phyloP scores from a whole-genome alignment of 37 sponge, comb jelly and placozoan species.

The Beroe ovata region DNA sequence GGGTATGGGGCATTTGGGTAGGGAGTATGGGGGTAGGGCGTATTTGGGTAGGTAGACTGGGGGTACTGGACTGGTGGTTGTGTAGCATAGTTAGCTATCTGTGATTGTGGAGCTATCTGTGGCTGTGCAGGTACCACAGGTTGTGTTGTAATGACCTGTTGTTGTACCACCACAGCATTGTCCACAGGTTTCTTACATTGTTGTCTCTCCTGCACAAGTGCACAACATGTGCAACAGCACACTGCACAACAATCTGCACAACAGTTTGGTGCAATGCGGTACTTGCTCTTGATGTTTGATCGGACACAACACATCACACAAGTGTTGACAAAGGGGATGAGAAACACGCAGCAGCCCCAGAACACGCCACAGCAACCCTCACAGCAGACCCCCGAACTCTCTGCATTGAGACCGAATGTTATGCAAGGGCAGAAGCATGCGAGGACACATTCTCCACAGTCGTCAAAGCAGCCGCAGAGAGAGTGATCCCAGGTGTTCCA shows the following conservation, averaged over 20 bases:
- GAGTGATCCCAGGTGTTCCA: background rate
- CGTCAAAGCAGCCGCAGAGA: background rate
- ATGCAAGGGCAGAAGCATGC: background rate
- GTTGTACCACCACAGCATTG: background rate
- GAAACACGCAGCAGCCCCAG: background rate
- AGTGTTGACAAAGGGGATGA: background rate
- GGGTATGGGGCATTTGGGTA: too few species aligned
- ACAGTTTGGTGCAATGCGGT: background rate
- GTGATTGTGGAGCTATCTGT: too few species aligned
- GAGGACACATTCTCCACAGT: conserved; percentile 21
- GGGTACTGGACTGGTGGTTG: too few species aligned
- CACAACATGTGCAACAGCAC: background rate
- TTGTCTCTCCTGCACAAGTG: background rate
- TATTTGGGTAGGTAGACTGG: too few species aligned
- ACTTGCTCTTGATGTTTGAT: background rate
- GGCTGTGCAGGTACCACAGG: too few species aligned
- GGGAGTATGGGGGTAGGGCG: too few species aligned
- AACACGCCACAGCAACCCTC: background rate
- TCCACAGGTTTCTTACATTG: background rate
- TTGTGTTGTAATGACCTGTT: too few species aligned
- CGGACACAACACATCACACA: background rate
- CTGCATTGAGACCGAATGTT: background rate
- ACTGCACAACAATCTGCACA: background rate
- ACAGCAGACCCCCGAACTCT: background rate
- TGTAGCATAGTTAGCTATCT: too few species aligned